These are phyloP conservation scores for Aphodius granarius DNA, from an alignment of 2,888 invertebrate genomes.

Conservation along the genomic window DNA sequence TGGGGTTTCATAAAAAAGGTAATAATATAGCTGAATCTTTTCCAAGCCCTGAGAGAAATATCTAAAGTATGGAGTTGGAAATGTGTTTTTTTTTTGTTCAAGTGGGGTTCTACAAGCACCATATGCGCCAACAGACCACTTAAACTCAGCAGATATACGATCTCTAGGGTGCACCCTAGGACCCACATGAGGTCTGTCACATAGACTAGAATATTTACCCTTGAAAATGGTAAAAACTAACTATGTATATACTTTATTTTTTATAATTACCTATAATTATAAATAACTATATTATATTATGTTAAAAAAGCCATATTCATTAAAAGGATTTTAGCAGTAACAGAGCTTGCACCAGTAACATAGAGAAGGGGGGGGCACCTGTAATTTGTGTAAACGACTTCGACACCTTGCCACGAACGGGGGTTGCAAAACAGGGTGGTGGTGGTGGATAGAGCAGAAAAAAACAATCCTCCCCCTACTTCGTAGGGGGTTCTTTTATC, in stretches of 20 bases:
- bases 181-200: background rate
- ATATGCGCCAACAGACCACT: background rate
- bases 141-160: background rate
- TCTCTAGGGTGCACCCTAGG: background rate
- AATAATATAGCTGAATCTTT: background rate
- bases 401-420: slow-evolving; percentile 4
- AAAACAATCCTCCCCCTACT: slow-evolving; percentile 16
- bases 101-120: background rate
- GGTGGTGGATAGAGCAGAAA: slow-evolving; percentile 10
- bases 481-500: slow-evolving; percentile 11
- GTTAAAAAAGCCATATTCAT: background rate
- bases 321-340: too few species aligned
- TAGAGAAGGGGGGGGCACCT: slow-evolving; percentile 11
- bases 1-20: background rate
- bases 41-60: background rate
- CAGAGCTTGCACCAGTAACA: too few species aligned
- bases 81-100: background rate
- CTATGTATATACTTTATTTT: background rate
- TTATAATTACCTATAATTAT: background rate
- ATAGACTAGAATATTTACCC: background rate
- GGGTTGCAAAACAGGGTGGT: background rate
- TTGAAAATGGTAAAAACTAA: background rate
- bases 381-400: slow-evolving; percentile 23
- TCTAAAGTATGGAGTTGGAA: background rate
- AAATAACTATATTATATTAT: background rate